Conservation (phyloP, 2,888 invertebrate species). For the Eugnorisma glareosa region DNA sequence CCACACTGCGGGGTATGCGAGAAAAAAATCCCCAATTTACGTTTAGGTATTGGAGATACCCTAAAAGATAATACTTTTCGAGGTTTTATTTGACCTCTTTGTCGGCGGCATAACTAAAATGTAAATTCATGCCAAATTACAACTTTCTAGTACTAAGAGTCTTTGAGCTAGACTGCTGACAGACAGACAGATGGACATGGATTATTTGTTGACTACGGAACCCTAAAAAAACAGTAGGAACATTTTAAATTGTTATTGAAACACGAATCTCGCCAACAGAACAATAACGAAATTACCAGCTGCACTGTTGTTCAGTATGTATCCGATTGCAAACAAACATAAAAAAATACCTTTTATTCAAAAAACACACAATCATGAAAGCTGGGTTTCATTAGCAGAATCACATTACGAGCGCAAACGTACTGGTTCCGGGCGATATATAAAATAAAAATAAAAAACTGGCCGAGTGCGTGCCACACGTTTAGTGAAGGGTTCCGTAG, state of each 20-base stretch:
- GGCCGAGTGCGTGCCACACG: background rate
- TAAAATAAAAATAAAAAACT: slow-evolving; percentile 63
- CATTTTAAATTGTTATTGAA: slow-evolving; percentile 17
- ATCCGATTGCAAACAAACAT: slow-evolving; percentile 48
- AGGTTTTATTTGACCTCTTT: no score
- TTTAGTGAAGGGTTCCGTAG: background rate
- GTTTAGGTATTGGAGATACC: no score
- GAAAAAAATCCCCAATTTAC: no score
- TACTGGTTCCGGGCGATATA: slow-evolving; percentile 54
- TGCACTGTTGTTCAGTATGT: slow-evolving; percentile 22
- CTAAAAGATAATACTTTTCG: no score
- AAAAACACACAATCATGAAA: slow-evolving; percentile 66
- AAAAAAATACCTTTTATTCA: slow-evolving; percentile 47
- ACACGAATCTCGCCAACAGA: slow-evolving; percentile 19
- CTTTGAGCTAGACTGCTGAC: no score
- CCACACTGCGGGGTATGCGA: no score
- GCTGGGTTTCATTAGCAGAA: slow-evolving; percentile 70
- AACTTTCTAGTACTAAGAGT: no score
- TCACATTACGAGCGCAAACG: slow-evolving; percentile 68
- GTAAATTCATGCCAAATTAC: no score
- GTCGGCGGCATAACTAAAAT: no score
- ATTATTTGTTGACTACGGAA: no score
- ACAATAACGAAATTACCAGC: slow-evolving; percentile 38
- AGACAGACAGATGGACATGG: no score
- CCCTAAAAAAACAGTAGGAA: background rate